A percentile compares a stretch with the other conserved stretches of the same genome.
These are phyloP conservation scores for Torymus tubicola DNA, from an alignment of 2,888 invertebrate species.

Conservation along the genomic window DNA sequence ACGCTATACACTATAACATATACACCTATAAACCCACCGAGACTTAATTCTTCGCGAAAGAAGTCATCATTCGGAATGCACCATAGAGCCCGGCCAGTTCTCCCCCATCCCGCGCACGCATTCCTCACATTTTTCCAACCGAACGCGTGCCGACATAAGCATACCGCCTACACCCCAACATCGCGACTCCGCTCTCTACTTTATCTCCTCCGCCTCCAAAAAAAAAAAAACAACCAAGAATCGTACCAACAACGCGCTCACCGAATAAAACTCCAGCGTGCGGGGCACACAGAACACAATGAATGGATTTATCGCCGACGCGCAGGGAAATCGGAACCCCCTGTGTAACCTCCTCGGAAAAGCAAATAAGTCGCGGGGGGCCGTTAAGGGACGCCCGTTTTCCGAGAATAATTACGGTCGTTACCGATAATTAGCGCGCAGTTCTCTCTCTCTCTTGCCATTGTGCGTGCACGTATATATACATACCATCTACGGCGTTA, in stretches of 20 bases:
- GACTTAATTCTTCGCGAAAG: no score
- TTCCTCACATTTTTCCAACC: background rate
- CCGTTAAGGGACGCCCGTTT: conserved; percentile 50
- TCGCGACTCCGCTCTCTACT: no score
- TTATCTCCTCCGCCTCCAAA: no score
- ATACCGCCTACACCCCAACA: no score
- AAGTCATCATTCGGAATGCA: no score
- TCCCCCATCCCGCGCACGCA: no score
- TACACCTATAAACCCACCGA: no score
- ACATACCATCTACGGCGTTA: conserved; percentile 14
- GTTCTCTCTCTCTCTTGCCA: conserved; percentile 59
- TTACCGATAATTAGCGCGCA: conserved; percentile 72
- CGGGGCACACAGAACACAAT: conserved; percentile 38
- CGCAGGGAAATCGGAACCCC: conserved; percentile 41
- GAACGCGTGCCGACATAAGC: background rate
- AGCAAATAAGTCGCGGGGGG: conserved; percentile 6
- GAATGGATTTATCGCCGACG: conserved; percentile 47
- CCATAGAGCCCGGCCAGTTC: no score
- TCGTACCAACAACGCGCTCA: no score
- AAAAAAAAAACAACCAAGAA: no score
- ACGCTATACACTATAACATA: no score
- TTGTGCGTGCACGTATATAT: conserved; percentile 44
- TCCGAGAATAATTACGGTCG: conserved; percentile 71
- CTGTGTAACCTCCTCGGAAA: background rate
- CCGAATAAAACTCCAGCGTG: no score